These are phyloP conservation scores for Lissonota sp. DNA, from an alignment of 2,888 invertebrate species.

Conservation along the genomic window DNA sequence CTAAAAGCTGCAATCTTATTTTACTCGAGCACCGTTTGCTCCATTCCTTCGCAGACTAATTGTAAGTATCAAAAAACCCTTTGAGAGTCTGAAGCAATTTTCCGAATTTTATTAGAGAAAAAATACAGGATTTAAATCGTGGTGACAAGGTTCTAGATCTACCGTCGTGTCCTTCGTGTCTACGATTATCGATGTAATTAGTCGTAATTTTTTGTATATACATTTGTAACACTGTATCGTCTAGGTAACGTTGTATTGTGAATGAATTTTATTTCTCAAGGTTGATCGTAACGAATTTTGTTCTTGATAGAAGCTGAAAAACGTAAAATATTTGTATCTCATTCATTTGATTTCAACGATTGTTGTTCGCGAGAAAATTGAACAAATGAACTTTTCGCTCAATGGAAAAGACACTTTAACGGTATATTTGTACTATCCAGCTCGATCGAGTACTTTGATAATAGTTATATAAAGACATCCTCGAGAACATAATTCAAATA, in stretches of 20 bases:
- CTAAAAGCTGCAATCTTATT: slow-evolving; percentile 38
- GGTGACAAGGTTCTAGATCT: slow-evolving; percentile 1
- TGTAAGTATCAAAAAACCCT: slow-evolving; percentile 18
- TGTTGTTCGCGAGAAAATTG: background rate
- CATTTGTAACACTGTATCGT: slow-evolving; percentile 23
- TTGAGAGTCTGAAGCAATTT: slow-evolving; percentile 49
- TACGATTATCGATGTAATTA: slow-evolving; percentile 34
- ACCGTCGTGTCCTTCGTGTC: slow-evolving; percentile 28
- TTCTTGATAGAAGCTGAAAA: too few species aligned
- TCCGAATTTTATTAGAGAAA: slow-evolving; percentile 38
- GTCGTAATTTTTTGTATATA: slow-evolving; percentile 57
- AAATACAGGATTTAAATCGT: slow-evolving; percentile 13
- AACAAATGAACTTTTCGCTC: background rate
- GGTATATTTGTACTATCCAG: background rate
- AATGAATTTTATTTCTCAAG: slow-evolving; percentile 38
- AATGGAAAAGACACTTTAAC: background rate
- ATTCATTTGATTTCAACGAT: background rate
- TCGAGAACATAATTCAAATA: too few species aligned
- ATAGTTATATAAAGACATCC: too few species aligned
- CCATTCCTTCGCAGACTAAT: slow-evolving; percentile 33
- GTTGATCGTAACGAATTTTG: background rate
- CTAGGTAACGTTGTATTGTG: slow-evolving; percentile 17
- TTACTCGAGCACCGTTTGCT: slow-evolving; percentile 41
- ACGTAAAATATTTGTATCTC: too few species aligned
- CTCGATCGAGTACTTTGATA: background rate